Conservation (phyloP, 1,140 invertebrate genomes). For the Drosophila arizonae region DNA sequence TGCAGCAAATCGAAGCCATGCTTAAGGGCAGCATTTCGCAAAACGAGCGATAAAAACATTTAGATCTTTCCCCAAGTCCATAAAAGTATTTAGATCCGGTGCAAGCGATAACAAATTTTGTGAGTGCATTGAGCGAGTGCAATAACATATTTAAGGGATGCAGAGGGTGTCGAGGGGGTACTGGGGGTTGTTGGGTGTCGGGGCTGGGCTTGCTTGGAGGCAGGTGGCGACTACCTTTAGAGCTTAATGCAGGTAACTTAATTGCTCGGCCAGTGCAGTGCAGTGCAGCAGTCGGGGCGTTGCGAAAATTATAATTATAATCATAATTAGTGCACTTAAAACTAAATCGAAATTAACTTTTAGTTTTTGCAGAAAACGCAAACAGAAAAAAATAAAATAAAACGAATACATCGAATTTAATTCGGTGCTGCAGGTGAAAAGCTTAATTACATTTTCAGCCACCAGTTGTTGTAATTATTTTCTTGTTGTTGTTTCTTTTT, state of each 20-base stretch:
- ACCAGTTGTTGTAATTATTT: constrained; percentile 33
- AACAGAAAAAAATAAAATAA: constrained; percentile 19
- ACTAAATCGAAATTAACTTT: constrained; percentile 45
- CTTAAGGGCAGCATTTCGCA: constrained; percentile 12
- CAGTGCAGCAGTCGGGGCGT: constrained; percentile 15
- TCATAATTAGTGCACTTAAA: constrained; percentile 65
- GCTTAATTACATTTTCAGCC: constrained; percentile 57
- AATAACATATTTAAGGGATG: constrained; percentile 9
- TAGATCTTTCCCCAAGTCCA: constrained; percentile 27
- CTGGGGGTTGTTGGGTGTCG: not conserved
- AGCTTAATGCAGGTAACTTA: constrained; percentile 5
- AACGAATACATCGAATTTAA: constrained; percentile 50
- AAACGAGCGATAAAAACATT: constrained; percentile 26
- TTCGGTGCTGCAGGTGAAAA: constrained; percentile 68
- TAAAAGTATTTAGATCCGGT: constrained; percentile 12
- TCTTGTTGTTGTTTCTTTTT: constrained; percentile 21
- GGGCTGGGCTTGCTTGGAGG: not conserved
- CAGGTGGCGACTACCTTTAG: not conserved
- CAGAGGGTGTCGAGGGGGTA: not conserved
- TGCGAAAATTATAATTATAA: constrained; percentile 49
- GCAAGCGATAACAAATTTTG: constrained; percentile 18
- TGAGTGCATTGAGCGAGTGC: constrained; percentile 23
- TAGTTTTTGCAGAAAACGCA: not conserved
- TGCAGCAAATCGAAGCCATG: constrained; percentile 23
- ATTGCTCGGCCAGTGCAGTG: not conserved